Evolutionary conservation across 2,797 vertebrate species (phyloP), one percentile per base, ranked within the genome.

Genomic region (Halcyon leucocephala): DNA sequence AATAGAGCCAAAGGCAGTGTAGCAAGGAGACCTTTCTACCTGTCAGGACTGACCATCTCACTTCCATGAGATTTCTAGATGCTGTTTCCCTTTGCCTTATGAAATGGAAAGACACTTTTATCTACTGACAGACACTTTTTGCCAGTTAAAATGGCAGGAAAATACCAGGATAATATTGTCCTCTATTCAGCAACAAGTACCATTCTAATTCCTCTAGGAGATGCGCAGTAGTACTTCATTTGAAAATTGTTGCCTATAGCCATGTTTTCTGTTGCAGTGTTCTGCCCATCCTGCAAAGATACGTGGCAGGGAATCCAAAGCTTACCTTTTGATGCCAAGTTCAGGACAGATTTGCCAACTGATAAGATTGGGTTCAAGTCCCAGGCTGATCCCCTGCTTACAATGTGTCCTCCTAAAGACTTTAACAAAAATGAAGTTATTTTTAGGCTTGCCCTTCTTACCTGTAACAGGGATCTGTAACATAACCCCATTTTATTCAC

Each of bases 381-480:
- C 98, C 54, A 99, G 87, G 98, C 98, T 3, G 98, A 98, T 90
- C 97, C 97, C 5, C 98, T 98, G 49, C 98, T 99, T 65, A 98
- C 86, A 33, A 98, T 97, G 91, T 99, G 98, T 19, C 98, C 99
- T 39, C 98, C 99, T 76, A 99, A 97, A 89, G 98, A 98, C 98
- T 99, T 86, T 20, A 72, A 97, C 11, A 67, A 90, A 33, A 94
- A 41, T 29, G 5, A 76, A 28, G 14, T 83, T 81, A 88, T 79
- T 91, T 93, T 94, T 46, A 83, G 25, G 33, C 4, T 61, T 71
- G 18, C 3, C 17, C 35, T 82, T 74, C n/a, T 46, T 28, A 25
- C 2, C 13, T 4, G 7, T 60, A 91, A 51, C 13, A 77, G 14
- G 54, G 29, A 55, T 55, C 54, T 55, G 39, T 71, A 82, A 49